Conservation (phyloP, 2,113 vertebrate genomes). For the Laticauda laticaudata region DNA sequence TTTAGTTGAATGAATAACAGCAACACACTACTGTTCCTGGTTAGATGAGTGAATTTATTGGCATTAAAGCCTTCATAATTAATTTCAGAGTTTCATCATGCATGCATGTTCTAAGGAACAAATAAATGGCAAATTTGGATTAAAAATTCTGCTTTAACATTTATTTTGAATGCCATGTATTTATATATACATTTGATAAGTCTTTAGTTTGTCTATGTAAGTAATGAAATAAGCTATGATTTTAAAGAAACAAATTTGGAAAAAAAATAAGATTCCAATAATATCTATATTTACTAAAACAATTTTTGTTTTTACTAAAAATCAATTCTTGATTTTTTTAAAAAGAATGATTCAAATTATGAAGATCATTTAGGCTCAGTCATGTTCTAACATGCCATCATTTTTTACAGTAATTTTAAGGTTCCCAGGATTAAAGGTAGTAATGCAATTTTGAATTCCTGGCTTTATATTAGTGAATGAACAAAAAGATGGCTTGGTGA, state of each 20-base stretch:
- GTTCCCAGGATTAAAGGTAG: constrained; percentile 54
- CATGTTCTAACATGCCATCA: constrained; percentile 59
- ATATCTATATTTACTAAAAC: not conserved
- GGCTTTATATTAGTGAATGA: constrained; percentile 39
- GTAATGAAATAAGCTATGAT: not conserved
- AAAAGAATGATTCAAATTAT: constrained; percentile 67
- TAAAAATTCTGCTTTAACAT: not conserved
- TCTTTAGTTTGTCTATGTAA: not conserved
- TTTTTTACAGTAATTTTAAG: constrained; percentile 60
- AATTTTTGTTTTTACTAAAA: not conserved
- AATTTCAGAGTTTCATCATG: constrained; percentile 65
- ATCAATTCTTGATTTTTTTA: constrained; percentile 35
- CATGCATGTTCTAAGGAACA: constrained; percentile 69
- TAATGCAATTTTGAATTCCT: constrained; percentile 49
- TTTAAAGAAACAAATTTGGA: not conserved
- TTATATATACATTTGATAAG: not conserved
- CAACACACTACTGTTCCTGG: constrained; percentile 69
- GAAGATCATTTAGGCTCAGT: constrained; percentile 52
- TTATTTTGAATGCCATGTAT: not conserved
- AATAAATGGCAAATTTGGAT: constrained; percentile 7
- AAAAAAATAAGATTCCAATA: not conserved
- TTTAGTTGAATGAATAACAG: constrained; percentile 70
- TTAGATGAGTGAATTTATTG: constrained; percentile 85
- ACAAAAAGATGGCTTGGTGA: constrained; percentile 29
- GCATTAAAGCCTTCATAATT: constrained; percentile 73